Base-by-base conservation (phyloP, 1,140 invertebrate species). In the Drosophila truncata region DNA sequence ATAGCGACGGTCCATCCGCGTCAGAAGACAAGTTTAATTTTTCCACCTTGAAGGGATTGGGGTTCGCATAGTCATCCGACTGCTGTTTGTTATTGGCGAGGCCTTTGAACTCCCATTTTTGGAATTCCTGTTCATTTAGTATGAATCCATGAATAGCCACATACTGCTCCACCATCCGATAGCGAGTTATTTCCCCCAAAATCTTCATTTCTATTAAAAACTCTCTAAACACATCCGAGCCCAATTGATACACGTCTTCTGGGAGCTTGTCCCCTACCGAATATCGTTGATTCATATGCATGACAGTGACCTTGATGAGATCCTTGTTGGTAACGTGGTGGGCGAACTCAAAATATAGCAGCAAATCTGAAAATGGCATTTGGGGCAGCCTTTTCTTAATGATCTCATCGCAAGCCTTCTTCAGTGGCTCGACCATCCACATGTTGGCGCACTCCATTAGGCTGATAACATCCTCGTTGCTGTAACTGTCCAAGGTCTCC, bases 71-170 rank as follows among this genome's bases (percentile, higher is more conserved):
- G 7, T 10, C 57, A 4, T 33, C 55, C 14, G 57, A 11, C 10
- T 33, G n/a, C 7, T 10, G 13, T 9, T 23, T 35, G 14, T 63
- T 27, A 3, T 27, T n/a, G 25, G 25, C 18, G 11, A 65, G 20
- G 13, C 58, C 62, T 2, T 33, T 20, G 20, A 65, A 65, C 29
- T 65, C 20, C 57, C 63, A 65, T 18, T 62, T 57, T 9, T 27
- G 23, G 6, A 6, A 3, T 1, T 66, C 31, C 7, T 6, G 25
- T n/a, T 11, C 1, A 11, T 29, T 58, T 11, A 66, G 29, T 11
- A 46, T 10, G 16, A 74, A 62, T 5, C 69, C 69, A 20, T 62
- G 27, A 6, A 52, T 25, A 18, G 31, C 31, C 39, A 62, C 58
- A 35, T 54, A 74, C 18, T 46, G 44, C 16, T 52, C 47, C 16